phyloP scores from a whole-genome alignment of 2,113 vertebrate genomes.

The Charadrius vociferus region DNA sequence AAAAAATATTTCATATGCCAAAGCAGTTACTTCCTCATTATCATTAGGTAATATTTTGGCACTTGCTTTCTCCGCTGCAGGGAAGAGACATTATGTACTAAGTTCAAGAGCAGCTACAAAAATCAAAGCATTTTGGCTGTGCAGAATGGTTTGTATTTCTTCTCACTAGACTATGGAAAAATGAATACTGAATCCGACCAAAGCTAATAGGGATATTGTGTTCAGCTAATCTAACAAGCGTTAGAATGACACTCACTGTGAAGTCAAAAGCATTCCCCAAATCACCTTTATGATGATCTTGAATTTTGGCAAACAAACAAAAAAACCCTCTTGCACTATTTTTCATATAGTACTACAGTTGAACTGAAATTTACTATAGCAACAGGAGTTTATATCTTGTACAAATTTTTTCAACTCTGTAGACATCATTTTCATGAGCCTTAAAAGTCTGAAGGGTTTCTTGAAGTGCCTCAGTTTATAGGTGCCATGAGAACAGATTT shows the following conservation, averaged over 20 bases:
- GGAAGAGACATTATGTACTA: constrained; percentile 28
- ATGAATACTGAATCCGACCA: not conserved
- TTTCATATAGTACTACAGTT: not conserved
- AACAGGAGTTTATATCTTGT: not conserved
- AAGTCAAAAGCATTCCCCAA: not conserved
- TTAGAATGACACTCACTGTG: not conserved
- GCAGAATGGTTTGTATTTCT: not conserved
- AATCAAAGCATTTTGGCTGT: not conserved
- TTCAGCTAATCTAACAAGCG: not conserved
- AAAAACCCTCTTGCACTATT: not conserved
- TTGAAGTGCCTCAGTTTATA: not conserved
- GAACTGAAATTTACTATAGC: not conserved
- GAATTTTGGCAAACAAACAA: not conserved
- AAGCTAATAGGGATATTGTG: not conserved
- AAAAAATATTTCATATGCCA: constrained; percentile 54
- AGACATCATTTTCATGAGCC: not conserved
- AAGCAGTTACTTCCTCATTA: constrained; percentile 25
- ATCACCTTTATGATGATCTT: not conserved
- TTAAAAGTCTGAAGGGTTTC: not conserved
- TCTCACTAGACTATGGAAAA: not conserved
- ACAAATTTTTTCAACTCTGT: not conserved
- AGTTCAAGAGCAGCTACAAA: not conserved
- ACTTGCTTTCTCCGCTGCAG: not conserved
- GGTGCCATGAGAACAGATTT: not conserved
- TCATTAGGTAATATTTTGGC: constrained; percentile 58